Evolutionary conservation across 2,797 vertebrate genomes (phyloP).

Genomic region (Sternotherus odoratus): DNA sequence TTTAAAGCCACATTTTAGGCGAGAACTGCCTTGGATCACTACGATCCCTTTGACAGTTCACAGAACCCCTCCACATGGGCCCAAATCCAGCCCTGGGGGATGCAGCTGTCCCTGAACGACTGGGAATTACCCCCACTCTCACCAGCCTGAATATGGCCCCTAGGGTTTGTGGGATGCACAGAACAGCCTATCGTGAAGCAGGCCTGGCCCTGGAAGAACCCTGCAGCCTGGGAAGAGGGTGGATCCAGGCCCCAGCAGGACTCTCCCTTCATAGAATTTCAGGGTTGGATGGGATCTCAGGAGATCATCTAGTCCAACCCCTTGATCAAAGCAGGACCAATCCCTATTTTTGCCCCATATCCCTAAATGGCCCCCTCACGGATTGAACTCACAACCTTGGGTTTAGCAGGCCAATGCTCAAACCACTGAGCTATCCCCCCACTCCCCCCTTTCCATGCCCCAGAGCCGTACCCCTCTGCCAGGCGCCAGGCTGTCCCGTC

Average conservation of each 20-base stretch:
- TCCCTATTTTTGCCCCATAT: no score
- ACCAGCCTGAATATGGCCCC: neutral
- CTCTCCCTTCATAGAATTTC: no score
- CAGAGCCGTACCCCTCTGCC: neutral
- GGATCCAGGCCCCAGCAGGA: neutral
- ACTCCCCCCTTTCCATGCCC: no score
- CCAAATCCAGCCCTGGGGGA: neutral
- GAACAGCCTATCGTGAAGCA: neutral
- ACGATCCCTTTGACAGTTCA: neutral
- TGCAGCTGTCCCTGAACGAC: neutral
- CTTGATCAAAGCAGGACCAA: no score
- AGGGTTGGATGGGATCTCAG: no score
- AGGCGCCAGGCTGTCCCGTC: neutral
- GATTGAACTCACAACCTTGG: no score
- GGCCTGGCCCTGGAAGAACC: neutral
- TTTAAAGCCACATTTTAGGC: neutral
- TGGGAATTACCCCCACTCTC: neutral
- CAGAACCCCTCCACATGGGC: neutral
- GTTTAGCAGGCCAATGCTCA: no score
- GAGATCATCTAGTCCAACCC: no score
- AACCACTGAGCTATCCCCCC: no score
- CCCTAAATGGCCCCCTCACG: no score
- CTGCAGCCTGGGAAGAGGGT: neutral
- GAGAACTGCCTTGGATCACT: neutral
- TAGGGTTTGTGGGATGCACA: neutral